phyloP scores from a whole-genome alignment of 2,113 vertebrate genomes.

The Ctenomys sociabilis region DNA sequence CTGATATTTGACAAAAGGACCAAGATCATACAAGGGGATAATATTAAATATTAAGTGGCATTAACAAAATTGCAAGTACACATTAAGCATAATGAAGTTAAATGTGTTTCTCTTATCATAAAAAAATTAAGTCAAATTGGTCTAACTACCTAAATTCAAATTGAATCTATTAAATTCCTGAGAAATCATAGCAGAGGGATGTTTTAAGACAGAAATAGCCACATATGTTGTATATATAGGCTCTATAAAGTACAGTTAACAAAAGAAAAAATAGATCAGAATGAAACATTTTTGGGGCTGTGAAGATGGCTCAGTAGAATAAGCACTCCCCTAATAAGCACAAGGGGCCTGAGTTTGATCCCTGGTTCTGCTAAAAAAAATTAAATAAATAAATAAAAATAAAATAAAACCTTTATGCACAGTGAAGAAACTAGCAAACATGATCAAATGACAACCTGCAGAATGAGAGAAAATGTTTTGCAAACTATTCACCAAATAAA shows the following conservation, averaged over 20 bases:
- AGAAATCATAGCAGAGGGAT: neutral
- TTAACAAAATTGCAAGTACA: neutral
- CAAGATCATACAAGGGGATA: neutral
- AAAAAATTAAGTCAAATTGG: neutral
- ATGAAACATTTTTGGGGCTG: no score
- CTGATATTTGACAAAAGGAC: neutral
- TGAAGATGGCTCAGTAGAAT: no score
- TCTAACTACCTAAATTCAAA: neutral
- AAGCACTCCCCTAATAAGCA: no score
- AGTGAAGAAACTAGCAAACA: neutral
- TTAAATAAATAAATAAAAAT: no score
- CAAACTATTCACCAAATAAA: neutral
- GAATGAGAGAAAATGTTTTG: neutral
- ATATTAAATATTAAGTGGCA: neutral
- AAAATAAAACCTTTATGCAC: neutral
- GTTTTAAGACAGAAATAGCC: neutral
- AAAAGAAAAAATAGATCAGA: no score
- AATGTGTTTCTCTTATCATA: neutral
- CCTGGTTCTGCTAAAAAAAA: no score
- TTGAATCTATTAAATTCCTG: neutral
- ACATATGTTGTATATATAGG: neutral
- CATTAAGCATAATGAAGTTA: neutral
- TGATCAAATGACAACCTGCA: neutral
- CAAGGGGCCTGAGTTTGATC: no score
- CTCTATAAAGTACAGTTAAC: neutral